Percentiles rank a stretch among this genome's conserved stretches.
Evolutionary conservation across 1,140 invertebrate species (phyloP).

Genomic region (Hyles vespertilio): DNA sequence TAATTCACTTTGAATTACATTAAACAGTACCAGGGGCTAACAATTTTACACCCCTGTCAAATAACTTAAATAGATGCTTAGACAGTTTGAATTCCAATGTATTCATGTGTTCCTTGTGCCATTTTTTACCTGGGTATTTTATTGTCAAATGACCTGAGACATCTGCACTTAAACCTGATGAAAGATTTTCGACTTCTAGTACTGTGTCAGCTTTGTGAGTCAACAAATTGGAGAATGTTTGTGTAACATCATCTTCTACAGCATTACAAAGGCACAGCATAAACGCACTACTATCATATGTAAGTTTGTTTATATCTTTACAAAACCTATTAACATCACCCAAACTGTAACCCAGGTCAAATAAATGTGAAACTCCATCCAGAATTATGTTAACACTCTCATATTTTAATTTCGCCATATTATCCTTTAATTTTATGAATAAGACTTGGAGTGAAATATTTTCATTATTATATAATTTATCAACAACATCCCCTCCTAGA

Average conservation of each 20-base stretch:
- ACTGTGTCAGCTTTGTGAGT: constrained; percentile 79
- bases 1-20: constrained; percentile 13
- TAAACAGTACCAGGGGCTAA: constrained; percentile 78
- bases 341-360: constrained; percentile 77
- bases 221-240: constrained; percentile 76
- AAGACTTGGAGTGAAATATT: constrained; percentile 49
- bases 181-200: constrained; percentile 79
- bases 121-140: constrained; percentile 60
- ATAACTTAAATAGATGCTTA: constrained; percentile 81
- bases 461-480: constrained; percentile 76
- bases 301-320: constrained; percentile 66
- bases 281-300: constrained; percentile 45
- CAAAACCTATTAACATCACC: constrained; percentile 75
- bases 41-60: constrained; percentile 83
- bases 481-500: constrained; percentile 47
- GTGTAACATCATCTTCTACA: constrained; percentile 74
- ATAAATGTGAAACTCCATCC: constrained; percentile 82
- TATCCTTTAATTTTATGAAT: constrained; percentile 40
- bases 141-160: constrained; percentile 81
- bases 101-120: constrained; percentile 55
- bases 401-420: constrained; percentile 39
- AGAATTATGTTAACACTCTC: constrained; percentile 78
- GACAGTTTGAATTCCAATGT: constrained; percentile 55
- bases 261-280: constrained; percentile 53
- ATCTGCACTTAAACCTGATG: constrained; percentile 81